Percentiles rank a stretch among this genome's conserved stretches.
phyloP scores from a whole-genome alignment of 2,888 invertebrate genomes.

The Tenodera sinensis region DNA sequence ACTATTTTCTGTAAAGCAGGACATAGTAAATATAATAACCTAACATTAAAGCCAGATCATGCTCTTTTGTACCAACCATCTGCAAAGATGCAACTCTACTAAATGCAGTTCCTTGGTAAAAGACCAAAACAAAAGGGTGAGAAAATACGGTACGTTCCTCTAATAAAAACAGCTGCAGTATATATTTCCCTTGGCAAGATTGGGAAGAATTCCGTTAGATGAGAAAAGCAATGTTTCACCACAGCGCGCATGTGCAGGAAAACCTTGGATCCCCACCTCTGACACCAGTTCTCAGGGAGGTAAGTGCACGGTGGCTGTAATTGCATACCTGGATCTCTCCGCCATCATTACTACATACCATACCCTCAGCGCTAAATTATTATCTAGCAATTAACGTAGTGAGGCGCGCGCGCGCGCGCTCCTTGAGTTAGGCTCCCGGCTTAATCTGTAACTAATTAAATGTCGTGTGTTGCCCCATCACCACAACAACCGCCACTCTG shows the following conservation, averaged over 20 bases:
- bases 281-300: not conserved
- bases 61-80: too few relatives aligned
- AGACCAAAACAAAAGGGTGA: too few relatives aligned
- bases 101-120: too few relatives aligned
- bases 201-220: not conserved
- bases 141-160: too few relatives aligned
- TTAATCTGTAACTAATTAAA: slow-evolving; percentile 18
- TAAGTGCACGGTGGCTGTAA: not conserved
- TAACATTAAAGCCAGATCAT: too few relatives aligned
- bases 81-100: too few relatives aligned
- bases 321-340: not conserved
- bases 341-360: slow-evolving; percentile 1
- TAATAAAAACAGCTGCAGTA: not conserved
- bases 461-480: not conserved
- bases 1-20: too few relatives aligned
- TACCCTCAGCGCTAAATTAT: slow-evolving; percentile 5
- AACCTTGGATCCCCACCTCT: not conserved
- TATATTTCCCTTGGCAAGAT: not conserved
- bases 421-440: not conserved
- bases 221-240: not conserved
- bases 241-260: not conserved
- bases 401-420: not conserved
- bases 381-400: slow-evolving; percentile 13
- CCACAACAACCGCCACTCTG: not conserved
- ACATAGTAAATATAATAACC: too few relatives aligned